phyloP scores from a whole-genome alignment of 2,888 invertebrate species.

The Drosophila prostipennis region DNA sequence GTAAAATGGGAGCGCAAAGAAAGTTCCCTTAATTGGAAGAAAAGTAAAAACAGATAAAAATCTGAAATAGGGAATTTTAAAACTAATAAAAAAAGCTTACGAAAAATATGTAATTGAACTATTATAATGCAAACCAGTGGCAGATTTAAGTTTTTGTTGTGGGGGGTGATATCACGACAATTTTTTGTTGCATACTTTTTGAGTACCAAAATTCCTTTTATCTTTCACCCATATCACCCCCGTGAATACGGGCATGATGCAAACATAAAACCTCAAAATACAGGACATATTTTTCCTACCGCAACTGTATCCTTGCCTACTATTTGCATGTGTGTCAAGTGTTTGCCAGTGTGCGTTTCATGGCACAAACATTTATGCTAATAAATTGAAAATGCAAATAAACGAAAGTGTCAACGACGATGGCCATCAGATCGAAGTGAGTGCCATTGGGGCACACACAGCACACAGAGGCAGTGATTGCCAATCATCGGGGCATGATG shows the following conservation, averaged over 20 bases:
- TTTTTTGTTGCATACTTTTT: too few relatives aligned
- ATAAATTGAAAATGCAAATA: conserved; percentile 79
- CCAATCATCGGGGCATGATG: conserved; percentile 44
- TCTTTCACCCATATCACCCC: too few relatives aligned
- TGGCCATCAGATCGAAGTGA: conserved; percentile 53
- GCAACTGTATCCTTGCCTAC: conserved; percentile 25
- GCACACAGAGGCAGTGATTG: conserved; percentile 47
- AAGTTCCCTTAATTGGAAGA: too few relatives aligned
- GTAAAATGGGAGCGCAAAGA: too few relatives aligned
- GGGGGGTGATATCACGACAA: too few relatives aligned
- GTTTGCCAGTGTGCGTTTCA: conserved; percentile 54
- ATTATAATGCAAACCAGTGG: not conserved
- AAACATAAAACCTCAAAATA: not conserved
- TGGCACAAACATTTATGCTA: conserved; percentile 72
- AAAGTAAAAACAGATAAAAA: too few relatives aligned
- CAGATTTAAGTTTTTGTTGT: too few relatives aligned
- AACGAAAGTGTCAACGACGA: conserved; percentile 67
- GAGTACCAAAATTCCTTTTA: too few relatives aligned
- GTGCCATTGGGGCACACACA: conserved; percentile 8
- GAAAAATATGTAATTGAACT: not conserved
- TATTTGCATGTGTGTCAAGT: conserved; percentile 71
- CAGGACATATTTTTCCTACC: not conserved
- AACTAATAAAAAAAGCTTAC: not conserved
- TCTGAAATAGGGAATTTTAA: too few relatives aligned
- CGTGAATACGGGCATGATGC: too few relatives aligned